phyloP scores from a whole-genome alignment of 2,797 vertebrate species.

The Glyptemys insculpta region DNA sequence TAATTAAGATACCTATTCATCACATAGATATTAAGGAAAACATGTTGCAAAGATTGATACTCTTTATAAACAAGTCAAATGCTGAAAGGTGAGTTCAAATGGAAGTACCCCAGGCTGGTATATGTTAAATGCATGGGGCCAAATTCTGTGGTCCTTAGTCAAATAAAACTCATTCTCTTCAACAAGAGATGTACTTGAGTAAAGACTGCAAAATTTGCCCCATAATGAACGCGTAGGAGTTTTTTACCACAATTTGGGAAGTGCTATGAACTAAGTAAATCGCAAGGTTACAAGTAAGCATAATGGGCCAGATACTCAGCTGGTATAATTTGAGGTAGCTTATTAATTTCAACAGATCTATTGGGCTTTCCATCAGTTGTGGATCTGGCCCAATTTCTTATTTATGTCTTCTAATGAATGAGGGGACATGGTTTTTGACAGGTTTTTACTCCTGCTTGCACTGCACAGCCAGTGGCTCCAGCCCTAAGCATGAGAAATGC shows the following conservation, averaged over 20 bases:
- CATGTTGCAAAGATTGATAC: constrained; percentile 3
- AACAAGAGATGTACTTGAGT: background rate
- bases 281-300: background rate
- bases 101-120: background rate
- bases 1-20: constrained; percentile 70
- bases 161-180: background rate
- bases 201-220: background rate
- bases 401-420: background rate
- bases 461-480: background rate
- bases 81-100: background rate
- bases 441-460: background rate
- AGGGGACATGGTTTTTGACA: background rate
- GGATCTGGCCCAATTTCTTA: background rate
- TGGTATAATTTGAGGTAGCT: background rate
- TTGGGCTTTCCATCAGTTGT: background rate
- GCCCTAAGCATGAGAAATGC: background rate
- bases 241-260: background rate
- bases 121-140: background rate
- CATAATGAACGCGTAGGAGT: accelerated
- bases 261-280: background rate
- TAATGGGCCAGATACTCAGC: background rate
- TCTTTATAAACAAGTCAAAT: background rate
- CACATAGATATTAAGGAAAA: constrained; percentile 26
- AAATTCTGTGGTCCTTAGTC: background rate
- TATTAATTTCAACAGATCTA: background rate